phyloP scores from a whole-genome alignment of 2,113 vertebrate species.

The Oplegnathus fasciatus region DNA sequence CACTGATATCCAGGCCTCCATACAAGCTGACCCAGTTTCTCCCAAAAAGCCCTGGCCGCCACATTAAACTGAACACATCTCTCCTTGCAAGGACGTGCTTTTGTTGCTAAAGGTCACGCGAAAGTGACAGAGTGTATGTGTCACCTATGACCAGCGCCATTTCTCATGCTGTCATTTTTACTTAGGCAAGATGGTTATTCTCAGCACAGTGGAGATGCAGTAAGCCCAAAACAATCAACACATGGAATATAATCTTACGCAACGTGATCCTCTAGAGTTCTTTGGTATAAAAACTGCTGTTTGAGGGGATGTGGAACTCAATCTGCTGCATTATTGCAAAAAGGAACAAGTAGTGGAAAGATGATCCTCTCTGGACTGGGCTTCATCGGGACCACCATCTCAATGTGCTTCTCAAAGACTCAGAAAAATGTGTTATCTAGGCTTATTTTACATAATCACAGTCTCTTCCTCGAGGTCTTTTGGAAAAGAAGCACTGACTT shows the following conservation, averaged over 20 bases:
- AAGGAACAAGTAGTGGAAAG: background rate
- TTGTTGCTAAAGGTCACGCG: slow-evolving; percentile 4
- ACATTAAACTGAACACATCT: slow-evolving; percentile 3
- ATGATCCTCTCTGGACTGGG: background rate
- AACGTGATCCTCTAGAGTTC: background rate
- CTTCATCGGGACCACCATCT: slow-evolving; percentile 4
- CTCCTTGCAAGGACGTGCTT: background rate
- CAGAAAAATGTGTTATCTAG: background rate
- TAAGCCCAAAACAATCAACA: slow-evolving; percentile 27
- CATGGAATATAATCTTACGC: background rate
- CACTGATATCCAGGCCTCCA: slow-evolving; percentile 28
- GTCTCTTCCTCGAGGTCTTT: background rate
- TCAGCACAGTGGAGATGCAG: slow-evolving; percentile 2
- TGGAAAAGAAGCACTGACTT: background rate
- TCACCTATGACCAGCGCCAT: background rate
- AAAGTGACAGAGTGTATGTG: slow-evolving; percentile 14
- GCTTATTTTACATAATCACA: background rate
- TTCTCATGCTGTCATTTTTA: slow-evolving; percentile 4
- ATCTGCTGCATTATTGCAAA: slow-evolving; percentile 8
- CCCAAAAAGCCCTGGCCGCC: slow-evolving; percentile 9
- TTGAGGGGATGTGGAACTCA: slow-evolving; percentile 6
- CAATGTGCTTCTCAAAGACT: background rate
- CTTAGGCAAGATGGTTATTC: background rate
- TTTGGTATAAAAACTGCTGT: slow-evolving; percentile 11
- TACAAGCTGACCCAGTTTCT: slow-evolving; percentile 51